Conservation (phyloP, 30 jellyfish, hydroid and myxozoan species). For the Turritopsis rubra region DNA sequence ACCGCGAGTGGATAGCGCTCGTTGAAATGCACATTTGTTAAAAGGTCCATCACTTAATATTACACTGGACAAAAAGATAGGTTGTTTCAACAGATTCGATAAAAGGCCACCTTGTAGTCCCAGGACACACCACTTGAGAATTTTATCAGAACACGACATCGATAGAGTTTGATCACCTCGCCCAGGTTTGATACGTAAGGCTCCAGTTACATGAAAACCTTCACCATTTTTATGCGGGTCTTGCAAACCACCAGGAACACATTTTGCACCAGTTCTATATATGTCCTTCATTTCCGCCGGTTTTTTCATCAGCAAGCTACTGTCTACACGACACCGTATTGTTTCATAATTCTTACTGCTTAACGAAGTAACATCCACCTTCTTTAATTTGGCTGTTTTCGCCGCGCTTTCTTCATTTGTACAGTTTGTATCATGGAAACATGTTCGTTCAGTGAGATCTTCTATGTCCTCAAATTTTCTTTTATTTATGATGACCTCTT, state of each 20-base stretch:
- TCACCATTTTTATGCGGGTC: slow-evolving; percentile 58
- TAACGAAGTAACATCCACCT: neutral
- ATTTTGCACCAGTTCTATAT: slow-evolving; percentile 82
- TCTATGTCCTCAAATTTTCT: neutral
- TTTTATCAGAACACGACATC: slow-evolving; percentile 85
- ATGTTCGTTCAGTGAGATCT: neutral
- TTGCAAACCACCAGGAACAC: slow-evolving; percentile 82
- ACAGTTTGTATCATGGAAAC: neutral
- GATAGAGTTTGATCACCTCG: slow-evolving; percentile 79
- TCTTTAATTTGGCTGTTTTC: neutral
- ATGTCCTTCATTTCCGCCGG: slow-evolving; percentile 30
- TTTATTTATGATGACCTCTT: neutral
- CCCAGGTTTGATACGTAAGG: slow-evolving; percentile 83
- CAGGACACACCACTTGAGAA: slow-evolving; percentile 85
- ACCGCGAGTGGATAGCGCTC: slow-evolving; percentile 68
- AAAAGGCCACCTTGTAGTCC: slow-evolving; percentile 88
- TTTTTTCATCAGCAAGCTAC: neutral
- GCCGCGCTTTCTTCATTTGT: too few species aligned
- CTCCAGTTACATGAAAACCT: slow-evolving; percentile 56
- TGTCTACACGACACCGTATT: neutral
- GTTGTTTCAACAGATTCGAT: slow-evolving; percentile 32
- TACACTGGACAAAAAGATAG: slow-evolving; percentile 45
- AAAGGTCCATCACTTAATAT: slow-evolving; percentile 51
- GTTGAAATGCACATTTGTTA: slow-evolving; percentile 32
- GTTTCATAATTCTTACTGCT: neutral